phyloP scores from a whole-genome alignment of 2,888 invertebrate genomes.

The Megaustenia siamemsis region DNA sequence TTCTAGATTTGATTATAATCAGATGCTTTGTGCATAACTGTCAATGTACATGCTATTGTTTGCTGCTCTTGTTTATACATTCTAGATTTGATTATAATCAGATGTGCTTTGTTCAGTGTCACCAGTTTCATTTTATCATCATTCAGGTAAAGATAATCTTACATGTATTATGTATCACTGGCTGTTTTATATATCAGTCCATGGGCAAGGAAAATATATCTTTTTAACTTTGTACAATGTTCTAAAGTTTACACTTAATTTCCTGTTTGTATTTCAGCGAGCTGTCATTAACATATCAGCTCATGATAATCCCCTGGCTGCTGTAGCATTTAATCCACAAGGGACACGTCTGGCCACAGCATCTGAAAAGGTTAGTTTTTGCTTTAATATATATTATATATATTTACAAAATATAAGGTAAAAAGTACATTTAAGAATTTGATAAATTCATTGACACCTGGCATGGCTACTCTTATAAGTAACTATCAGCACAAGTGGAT shows the following conservation, averaged over 20 bases:
- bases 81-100: too few species aligned
- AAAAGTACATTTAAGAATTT: too few species aligned
- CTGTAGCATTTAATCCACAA: constrained; percentile 93
- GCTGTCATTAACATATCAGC: constrained; percentile 98
- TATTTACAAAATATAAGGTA: background rate
- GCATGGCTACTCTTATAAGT: too few species aligned
- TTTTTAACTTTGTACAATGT: background rate
- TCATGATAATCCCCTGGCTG: constrained; percentile 96
- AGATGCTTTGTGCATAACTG: too few species aligned
- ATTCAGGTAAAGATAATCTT: background rate
- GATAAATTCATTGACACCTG: too few species aligned
- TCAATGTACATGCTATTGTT: too few species aligned
- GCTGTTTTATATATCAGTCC: too few species aligned
- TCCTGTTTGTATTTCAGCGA: constrained; percentile 83
- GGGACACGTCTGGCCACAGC: constrained; percentile 85
- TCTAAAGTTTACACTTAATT: background rate
- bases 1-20: too few species aligned
- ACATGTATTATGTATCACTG: background rate
- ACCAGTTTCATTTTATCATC: too few species aligned
- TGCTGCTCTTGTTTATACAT: too few species aligned
- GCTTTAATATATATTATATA: background rate
- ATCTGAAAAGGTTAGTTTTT: constrained; percentile 77
- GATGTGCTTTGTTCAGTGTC: too few species aligned
- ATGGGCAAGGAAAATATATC: background rate
- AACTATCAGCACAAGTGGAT: too few species aligned